Evolutionary conservation across 2,888 invertebrate genomes (phyloP).

Genomic region (Teleiodes luculella): DNA sequence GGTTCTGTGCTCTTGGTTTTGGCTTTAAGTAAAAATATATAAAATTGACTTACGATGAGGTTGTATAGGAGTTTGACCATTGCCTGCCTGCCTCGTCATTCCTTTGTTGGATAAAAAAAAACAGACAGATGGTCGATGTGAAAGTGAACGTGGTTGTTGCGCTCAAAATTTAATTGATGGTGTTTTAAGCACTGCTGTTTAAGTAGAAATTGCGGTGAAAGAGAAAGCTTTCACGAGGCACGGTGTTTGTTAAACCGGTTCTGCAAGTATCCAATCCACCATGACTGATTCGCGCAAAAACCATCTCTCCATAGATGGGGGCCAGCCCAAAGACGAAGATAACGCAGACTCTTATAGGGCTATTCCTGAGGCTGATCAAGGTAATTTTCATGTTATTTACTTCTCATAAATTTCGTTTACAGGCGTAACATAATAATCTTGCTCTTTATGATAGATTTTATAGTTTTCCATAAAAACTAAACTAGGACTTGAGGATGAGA

Average conservation of each 20-base stretch:
- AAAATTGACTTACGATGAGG: too few relatives aligned
- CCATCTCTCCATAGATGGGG: constrained; percentile 66
- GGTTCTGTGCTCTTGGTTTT: too few relatives aligned
- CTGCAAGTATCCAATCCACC: constrained; percentile 37
- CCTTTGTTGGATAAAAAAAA: too few relatives aligned
- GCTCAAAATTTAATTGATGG: constrained; percentile 34
- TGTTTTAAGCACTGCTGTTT: constrained; percentile 28
- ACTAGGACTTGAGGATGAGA: too few relatives aligned
- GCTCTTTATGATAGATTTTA: too few relatives aligned
- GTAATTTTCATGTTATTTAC: constrained; percentile 41
- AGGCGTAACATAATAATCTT: too few relatives aligned
- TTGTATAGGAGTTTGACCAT: too few relatives aligned
- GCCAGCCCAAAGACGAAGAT: constrained; percentile 72
- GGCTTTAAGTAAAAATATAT: too few relatives aligned
- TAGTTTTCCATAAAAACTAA: too few relatives aligned
- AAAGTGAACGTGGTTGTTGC: constrained; percentile 13
- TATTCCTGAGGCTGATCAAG: constrained; percentile 78
- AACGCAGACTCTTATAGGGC: constrained; percentile 75
- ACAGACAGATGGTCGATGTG: constrained; percentile 27
- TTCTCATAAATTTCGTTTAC: too few relatives aligned
- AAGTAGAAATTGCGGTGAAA: constrained; percentile 37
- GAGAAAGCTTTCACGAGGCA: constrained; percentile 34
- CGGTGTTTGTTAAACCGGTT: constrained; percentile 42
- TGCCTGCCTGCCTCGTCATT: too few relatives aligned
- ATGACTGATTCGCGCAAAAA: constrained; percentile 70